These are phyloP conservation scores for Erynnis tages DNA, from an alignment of 2,888 invertebrate genomes.

Conservation along the genomic window DNA sequence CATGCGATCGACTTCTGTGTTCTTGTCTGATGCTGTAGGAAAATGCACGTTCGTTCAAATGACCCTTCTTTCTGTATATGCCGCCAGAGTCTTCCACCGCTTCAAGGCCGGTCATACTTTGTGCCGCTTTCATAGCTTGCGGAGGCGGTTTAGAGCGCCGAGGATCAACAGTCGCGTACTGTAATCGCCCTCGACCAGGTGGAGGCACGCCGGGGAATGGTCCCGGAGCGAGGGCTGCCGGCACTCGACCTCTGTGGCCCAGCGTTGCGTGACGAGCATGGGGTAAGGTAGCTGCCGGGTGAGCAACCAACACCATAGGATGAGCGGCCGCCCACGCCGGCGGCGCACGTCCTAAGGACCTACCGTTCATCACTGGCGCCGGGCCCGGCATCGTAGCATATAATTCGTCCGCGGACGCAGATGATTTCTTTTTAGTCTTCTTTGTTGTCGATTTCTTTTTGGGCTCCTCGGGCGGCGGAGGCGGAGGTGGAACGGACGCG, in stretches of 20 bases:
- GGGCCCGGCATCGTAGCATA: constrained; percentile 81
- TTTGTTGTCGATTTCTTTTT: constrained; percentile 82
- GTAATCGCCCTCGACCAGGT: constrained; percentile 67
- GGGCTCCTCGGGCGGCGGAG: constrained; percentile 86
- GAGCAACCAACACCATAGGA: constrained; percentile 76
- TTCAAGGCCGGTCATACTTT: constrained; percentile 85
- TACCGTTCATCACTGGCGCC: constrained; percentile 66
- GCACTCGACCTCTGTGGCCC: constrained; percentile 81
- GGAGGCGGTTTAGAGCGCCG: constrained; percentile 84
- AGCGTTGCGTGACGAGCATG: constrained; percentile 74
- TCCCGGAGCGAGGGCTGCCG: constrained; percentile 77
- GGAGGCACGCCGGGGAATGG: constrained; percentile 67
- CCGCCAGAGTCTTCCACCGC: constrained; percentile 84
- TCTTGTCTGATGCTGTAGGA: constrained; percentile 97
- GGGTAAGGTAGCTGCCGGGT: constrained; percentile 70
- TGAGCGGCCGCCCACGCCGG: constrained; percentile 68
- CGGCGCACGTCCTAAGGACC: constrained; percentile 70
- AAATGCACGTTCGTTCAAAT: constrained; percentile 95
- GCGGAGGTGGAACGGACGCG: constrained; percentile 92
- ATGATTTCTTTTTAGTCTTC: constrained; percentile 80
- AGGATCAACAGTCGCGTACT: constrained; percentile 84
- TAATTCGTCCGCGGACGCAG: constrained; percentile 81
- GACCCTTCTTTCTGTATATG: constrained; percentile 94
- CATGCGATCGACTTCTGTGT: constrained; percentile 95
- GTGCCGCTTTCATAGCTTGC: constrained; percentile 84